Percentiles rank a stretch among this genome's conserved stretches.
Evolutionary conservation across 2,888 invertebrate species (phyloP).

Genomic region (Gerris lacustris): DNA sequence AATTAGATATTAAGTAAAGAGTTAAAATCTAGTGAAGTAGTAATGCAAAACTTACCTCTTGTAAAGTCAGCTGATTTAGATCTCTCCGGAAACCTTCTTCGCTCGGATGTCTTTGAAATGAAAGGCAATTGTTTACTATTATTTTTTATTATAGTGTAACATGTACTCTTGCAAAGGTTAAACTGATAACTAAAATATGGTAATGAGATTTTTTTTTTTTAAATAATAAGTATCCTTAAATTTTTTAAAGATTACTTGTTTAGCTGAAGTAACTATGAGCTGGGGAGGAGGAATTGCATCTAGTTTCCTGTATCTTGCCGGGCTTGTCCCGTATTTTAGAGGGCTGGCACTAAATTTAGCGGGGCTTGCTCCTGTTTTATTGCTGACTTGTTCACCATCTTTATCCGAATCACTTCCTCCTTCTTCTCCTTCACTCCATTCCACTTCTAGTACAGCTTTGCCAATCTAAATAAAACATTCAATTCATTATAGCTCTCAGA

Average conservation of each 20-base stretch:
- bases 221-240: too few relatives aligned
- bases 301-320: background rate
- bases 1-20: too few relatives aligned
- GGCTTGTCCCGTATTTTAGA: background rate
- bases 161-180: too few relatives aligned
- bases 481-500: background rate
- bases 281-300: background rate
- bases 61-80: background rate
- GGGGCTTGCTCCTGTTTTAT: background rate
- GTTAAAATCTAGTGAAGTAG: too few relatives aligned
- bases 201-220: too few relatives aligned
- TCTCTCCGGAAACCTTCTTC: background rate
- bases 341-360: background rate
- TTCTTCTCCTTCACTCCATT: constrained; percentile 7
- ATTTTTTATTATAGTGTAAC: too few relatives aligned
- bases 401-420: constrained; percentile 2
- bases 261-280: background rate
- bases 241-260: background rate
- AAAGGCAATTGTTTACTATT: background rate
- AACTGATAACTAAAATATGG: too few relatives aligned
- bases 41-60: background rate
- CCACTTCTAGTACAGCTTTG: background rate
- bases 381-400: constrained; percentile 6
- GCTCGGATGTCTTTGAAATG: background rate
- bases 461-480: background rate